Evolutionary conservation across 2,888 invertebrate genomes (phyloP), one percentile per base, ranked within the genome.

Genomic region (Lordiphosa fenestrarum): DNA sequence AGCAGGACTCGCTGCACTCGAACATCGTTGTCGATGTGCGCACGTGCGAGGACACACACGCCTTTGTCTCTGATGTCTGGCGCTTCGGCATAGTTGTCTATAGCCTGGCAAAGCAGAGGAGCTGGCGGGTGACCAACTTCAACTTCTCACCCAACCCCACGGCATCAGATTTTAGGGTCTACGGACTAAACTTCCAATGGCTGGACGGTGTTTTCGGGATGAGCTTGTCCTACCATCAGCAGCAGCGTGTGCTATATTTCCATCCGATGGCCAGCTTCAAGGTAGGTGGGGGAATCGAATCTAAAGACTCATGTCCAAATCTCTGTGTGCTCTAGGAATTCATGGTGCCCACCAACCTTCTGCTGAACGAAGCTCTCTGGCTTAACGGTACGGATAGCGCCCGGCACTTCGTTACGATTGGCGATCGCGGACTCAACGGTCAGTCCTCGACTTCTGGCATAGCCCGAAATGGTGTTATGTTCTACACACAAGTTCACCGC

Each of bases 201-300:
- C 19, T 19, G 19, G 3, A 19, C 19, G 3, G 19, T 19, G 19
- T 19, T 19, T 19, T 19, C 19, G 19, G 19, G 19, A 19, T 19
- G 19, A 19, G 19, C 2, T 19, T 19, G 19, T 19, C 19, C 19
- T 19, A 19, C 19, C 19, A 19, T 19, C 19, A 19, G 19, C 19
- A 69, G 30, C 94, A 95, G 47, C 91, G 94, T 48, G 90, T 92
- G 3, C 85, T 96, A 21, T 95, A 93, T 84, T 96, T 95, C 86
- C 95, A 96, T 88, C 93, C 96, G 0, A 92, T 96, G 93, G 94
- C 96, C 0, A 95, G 95, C 85, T 94, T 93, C 76, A 91, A 94
- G 72, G 89, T 89, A 61, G 44, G 63, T 58, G 30, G 9, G 13
- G 2, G 21, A 7, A 7, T 6, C n/a, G 9, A 19, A 19, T 9